Evolutionary conservation across 1,140 invertebrate genomes (phyloP).

Genomic region (Olivierus martensii): DNA sequence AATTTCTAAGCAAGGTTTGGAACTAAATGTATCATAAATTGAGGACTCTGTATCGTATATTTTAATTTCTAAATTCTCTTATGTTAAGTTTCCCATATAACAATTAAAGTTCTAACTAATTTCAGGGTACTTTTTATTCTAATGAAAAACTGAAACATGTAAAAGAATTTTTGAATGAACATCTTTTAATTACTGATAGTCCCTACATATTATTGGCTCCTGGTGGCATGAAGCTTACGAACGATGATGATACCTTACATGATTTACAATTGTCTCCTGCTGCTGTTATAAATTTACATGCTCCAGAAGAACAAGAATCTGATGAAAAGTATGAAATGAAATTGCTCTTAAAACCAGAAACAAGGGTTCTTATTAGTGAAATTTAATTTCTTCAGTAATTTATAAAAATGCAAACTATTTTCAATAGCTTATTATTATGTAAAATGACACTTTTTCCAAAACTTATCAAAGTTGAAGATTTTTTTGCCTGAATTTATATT

Average conservation of each 20-base stretch:
- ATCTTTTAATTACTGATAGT: slow-evolving; percentile 45
- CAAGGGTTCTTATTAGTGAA: slow-evolving; percentile 44
- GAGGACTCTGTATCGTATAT: no score
- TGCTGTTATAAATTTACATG: slow-evolving; percentile 51
- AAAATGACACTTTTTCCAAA: no score
- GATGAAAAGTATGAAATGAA: slow-evolving; percentile 20
- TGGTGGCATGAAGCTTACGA: slow-evolving; percentile 37
- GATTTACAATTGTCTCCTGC: slow-evolving; percentile 60
- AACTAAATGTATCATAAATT: no score
- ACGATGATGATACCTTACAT: slow-evolving; percentile 46
- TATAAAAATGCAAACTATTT: no score
- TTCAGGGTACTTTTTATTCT: slow-evolving; percentile 64
- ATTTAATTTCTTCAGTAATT: no score
- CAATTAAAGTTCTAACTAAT: no score
- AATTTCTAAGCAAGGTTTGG: no score
- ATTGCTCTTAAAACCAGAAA: slow-evolving; percentile 54
- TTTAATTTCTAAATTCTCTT: no score
- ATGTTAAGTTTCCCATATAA: no score
- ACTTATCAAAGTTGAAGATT: no score
- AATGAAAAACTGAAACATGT: slow-evolving; percentile 55
- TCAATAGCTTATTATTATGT: no score
- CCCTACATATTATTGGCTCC: slow-evolving; percentile 42
- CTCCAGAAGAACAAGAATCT: slow-evolving; percentile 18
- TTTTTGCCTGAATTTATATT: no score
- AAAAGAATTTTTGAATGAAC: slow-evolving; percentile 54